Evolutionary conservation across 2,797 vertebrate species (phyloP).

Genomic region (Lophius americanus): DNA sequence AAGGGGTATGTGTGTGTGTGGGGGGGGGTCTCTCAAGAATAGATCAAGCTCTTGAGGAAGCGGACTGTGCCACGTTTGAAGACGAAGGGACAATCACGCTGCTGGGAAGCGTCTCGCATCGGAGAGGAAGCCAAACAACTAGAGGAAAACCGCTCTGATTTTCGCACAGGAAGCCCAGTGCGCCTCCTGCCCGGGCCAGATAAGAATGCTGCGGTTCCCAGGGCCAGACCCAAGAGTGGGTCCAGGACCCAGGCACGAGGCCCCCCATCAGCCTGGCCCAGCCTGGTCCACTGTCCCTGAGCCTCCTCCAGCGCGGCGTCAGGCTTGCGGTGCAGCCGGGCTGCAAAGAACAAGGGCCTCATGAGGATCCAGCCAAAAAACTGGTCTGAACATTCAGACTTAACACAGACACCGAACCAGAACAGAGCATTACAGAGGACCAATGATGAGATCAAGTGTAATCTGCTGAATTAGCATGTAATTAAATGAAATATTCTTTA

Average conservation of each 20-base stretch:
- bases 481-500: no score
- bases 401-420: conserved; percentile 59
- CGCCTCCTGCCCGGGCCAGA: conserved; percentile 97
- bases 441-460: conserved; percentile 34
- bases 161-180: conserved; percentile 98
- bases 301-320: conserved; percentile 85
- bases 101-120: conserved; percentile 98
- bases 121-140: conserved; percentile 99
- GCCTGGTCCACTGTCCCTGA: conserved; percentile 83
- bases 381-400: conserved; percentile 64
- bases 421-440: conserved; percentile 68
- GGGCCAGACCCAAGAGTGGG: conserved; percentile 88
- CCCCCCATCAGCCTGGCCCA: conserved; percentile 86
- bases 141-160: conserved; percentile 99
- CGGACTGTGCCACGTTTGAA: conserved; percentile 99
- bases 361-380: conserved; percentile 81
- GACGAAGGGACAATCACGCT: conserved; percentile 99
- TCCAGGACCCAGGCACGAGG: conserved; percentile 83
- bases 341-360: conserved; percentile 86
- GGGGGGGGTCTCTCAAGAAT: conserved; percentile 89
- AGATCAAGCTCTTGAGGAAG: conserved; percentile 99
- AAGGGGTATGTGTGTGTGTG: conserved; percentile 58
- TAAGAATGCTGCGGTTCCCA: conserved; percentile 97
- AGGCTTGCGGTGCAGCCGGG: conserved; percentile 87
- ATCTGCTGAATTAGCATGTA: conserved; percentile 34